Conservation (phyloP, 2,113 vertebrate genomes). For the Dipodomys ordii region DNA sequence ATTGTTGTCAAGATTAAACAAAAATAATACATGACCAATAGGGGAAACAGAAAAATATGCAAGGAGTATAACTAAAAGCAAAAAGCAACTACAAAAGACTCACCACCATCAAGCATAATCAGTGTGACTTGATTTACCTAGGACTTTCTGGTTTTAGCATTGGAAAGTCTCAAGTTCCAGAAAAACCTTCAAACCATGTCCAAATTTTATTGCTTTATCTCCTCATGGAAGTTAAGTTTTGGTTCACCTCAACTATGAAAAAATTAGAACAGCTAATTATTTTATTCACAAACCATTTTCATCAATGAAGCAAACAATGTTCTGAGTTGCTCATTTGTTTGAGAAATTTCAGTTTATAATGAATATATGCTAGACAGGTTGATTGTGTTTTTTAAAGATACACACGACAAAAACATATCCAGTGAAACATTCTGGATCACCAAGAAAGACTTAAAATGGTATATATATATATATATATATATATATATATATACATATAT, state of each 20-base stretch:
- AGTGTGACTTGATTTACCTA: background rate
- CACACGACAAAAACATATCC: background rate
- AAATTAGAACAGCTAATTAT: background rate
- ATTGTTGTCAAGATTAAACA: background rate
- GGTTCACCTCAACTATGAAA: background rate
- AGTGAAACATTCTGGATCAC: background rate
- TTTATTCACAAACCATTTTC: background rate
- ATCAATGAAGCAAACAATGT: background rate
- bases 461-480: too few relatives aligned
- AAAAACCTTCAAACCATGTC: background rate
- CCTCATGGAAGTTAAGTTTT: too few relatives aligned
- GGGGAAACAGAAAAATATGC: background rate
- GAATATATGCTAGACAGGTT: background rate
- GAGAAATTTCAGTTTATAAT: background rate
- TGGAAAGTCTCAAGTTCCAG: background rate
- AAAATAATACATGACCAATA: background rate
- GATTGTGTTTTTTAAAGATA: background rate
- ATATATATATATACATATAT: too few relatives aligned
- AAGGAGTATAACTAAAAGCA: background rate
- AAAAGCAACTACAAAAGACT: background rate
- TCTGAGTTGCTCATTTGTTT: slow-evolving; percentile 7
- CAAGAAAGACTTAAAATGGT: background rate
- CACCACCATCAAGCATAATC: background rate
- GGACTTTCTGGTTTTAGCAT: background rate
- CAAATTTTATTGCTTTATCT: too few relatives aligned